Evolutionary conservation across 2,113 vertebrate species (phyloP), one percentile per base, ranked within the genome.

Genomic region (Lipotes vexillifer): DNA sequence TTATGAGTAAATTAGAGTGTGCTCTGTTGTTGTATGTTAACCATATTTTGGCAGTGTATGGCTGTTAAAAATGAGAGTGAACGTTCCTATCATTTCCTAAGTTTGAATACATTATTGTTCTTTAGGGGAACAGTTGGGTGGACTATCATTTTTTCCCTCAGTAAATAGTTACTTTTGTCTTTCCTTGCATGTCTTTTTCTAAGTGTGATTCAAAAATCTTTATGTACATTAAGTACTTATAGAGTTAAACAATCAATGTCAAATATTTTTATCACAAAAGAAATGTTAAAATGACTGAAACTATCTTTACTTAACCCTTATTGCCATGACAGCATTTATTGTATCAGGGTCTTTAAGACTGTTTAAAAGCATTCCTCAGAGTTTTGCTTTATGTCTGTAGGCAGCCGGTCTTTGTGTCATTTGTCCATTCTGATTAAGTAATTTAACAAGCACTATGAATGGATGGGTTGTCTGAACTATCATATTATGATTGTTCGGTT

Each of bases 1-100:
- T 94, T n/a, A 65, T 80, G 90, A 63, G 36, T 97, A 94, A 93
- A 93, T 97, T 97, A 88, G 86, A 98, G 98, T 98, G 97, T 98
- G 97, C 94, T 97, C 69, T 97, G 55, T 82, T 96, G 61, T 36
- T 91, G 17, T 85, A 29, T 95, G 75, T 78, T 97, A 94, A 97
- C 90, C 17, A 0, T 95, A 68, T 85, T 88, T 95, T 93, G 95
- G 78, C 49, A 90, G 21, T 63, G 21, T 92, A 65, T 92, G 95
- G 80, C 92, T 95, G 71, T 95, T 93, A 83, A 83, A 94, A 88
- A 71, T 94, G 72, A 92, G 14, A 66, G 36, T 92, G 71, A 97
- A 82, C 93, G 77, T 69, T 88, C 66, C 36, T 92, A 10, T 80
- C 63, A 94, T 52, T 95, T 97, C 68, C 91, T 74, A 57, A 80